These are phyloP conservation scores for Caenorhabditis sp. DNA, from an alignment of 2,888 invertebrate species.

Conservation along the genomic window DNA sequence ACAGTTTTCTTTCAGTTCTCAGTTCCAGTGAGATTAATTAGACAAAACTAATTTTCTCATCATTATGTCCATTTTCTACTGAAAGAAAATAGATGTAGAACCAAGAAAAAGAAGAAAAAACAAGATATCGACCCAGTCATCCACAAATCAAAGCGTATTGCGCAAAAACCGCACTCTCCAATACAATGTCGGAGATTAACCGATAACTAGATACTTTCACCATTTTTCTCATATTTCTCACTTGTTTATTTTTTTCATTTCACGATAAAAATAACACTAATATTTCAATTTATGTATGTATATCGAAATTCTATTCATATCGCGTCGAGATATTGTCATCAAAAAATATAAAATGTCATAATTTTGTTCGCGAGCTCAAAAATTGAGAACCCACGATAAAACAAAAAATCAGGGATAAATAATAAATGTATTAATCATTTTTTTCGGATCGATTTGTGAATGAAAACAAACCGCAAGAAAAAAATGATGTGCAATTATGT, in stretches of 20 bases:
- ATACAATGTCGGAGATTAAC: neutral
- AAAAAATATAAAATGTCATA: no score
- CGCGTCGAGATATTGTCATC: no score
- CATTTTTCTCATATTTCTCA: neutral
- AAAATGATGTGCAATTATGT: neutral
- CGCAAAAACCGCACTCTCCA: neutral
- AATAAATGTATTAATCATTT: no score
- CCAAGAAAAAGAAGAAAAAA: neutral
- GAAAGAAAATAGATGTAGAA: no score
- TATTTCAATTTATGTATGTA: no score
- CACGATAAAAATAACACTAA: neutral
- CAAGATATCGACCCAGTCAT: neutral
- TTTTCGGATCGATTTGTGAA: neutral
- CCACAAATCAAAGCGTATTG: neutral
- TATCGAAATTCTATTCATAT: neutral
- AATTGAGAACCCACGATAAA: no score
- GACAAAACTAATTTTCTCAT: no score
- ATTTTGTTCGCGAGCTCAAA: no score
- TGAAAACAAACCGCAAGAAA: neutral
- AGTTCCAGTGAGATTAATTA: no score
- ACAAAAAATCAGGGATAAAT: no score
- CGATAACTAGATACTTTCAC: neutral
- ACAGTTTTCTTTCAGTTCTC: no score
- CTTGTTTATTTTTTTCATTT: neutral
- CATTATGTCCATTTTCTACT: no score